phyloP scores from a whole-genome alignment of 2,113 vertebrate genomes.

The Vireo altiloquus region DNA sequence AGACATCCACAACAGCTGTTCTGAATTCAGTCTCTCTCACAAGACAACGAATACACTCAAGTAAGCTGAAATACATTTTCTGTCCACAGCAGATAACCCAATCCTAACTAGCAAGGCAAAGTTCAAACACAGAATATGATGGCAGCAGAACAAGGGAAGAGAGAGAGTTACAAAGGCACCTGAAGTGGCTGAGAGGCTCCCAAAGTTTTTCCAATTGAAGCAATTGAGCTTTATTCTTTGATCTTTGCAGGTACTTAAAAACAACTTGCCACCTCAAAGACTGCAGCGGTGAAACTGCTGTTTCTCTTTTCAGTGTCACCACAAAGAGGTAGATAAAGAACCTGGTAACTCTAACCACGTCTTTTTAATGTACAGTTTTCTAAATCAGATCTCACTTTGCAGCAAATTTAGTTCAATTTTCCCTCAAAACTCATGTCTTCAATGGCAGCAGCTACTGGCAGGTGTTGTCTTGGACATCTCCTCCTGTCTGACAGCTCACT shows the following conservation, averaged over 20 bases:
- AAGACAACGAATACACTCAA: background rate
- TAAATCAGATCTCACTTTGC: background rate
- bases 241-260: slow-evolving; percentile 12
- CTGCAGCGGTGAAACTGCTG: background rate
- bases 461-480: background rate
- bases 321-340: background rate
- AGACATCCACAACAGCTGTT: background rate
- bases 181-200: slow-evolving; percentile 27
- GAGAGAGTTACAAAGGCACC: background rate
- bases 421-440: background rate
- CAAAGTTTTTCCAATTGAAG: background rate
- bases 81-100: background rate
- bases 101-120: slow-evolving; percentile 5
- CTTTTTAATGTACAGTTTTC: background rate
- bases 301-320: background rate
- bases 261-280: background rate
- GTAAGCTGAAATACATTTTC: background rate
- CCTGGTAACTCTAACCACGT: background rate
- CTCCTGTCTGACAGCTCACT: background rate
- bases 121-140: slow-evolving; percentile 2
- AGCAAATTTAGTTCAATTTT: background rate
- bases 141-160: background rate
- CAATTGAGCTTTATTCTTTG: slow-evolving; percentile 6
- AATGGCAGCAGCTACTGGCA: background rate
- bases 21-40: background rate